Evolutionary conservation across 2,113 vertebrate species (phyloP), one percentile per base, ranked within the genome.

Genomic region (Solea senegalensis): DNA sequence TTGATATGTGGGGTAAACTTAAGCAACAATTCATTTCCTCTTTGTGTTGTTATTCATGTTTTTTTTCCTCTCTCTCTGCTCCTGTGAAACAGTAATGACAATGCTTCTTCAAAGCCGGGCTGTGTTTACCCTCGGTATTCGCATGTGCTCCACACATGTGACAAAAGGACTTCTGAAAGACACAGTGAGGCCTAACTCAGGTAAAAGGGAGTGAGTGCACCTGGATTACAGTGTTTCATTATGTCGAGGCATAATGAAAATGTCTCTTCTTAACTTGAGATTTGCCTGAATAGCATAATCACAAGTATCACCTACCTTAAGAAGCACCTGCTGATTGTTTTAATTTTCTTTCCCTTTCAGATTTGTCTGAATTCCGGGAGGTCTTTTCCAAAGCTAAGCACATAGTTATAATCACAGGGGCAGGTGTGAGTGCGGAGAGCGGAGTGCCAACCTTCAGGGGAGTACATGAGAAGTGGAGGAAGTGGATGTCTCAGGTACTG

Each of bases 391-490:
- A 95, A 81, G 95, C 98, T 2, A 96, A 95, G 83, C 97, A 96
- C 63, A 95, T 99, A 15, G 95, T 93, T 13, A 85, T 99, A 70
- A 95, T 99, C 86, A 99, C 97, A 0, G 98, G 98, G 1, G 97
- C 98, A 0, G 98, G 98, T 0, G 93, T 98, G 9, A 97, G 96
- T 0, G 96, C 95, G 0, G 97, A 98, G 88, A 99, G 97, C 0
- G 97, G 97, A 0, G 91, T 99, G 0, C 96, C 96, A 0, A 97
- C 96, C 15, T 98, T 99, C 93, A 89, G 96, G 83, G 97, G 96
- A 52, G 89, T 94, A 0, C 94, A 95, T 14, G 96, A 96, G 10
- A 95, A 94, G 54, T 99, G 98, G 98, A 96, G 97, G 34, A 96
- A 94, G 76, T 99, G 98, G 98, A 92, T 95, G 74, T 94, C 96